A percentile compares a stretch with the other conserved stretches of the same genome.
Conservation (phyloP, 2,113 vertebrate genomes). For the Ceuthmochares aereus region DNA sequence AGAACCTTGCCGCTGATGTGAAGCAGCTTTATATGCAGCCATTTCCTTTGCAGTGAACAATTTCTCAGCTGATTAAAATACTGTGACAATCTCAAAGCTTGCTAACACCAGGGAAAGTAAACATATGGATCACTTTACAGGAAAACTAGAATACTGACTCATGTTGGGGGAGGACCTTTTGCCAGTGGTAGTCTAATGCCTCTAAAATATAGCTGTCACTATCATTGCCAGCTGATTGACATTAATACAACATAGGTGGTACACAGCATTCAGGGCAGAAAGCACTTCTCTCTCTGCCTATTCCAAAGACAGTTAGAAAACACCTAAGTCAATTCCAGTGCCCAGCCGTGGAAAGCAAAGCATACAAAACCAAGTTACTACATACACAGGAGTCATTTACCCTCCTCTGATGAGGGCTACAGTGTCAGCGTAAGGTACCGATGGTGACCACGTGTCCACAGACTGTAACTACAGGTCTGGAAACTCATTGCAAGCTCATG, state of each 20-base stretch:
- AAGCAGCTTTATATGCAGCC: background rate
- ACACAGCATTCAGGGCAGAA: background rate
- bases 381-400: background rate
- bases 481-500: background rate
- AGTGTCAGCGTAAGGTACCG: rapidly evolving
- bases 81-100: slow-evolving; percentile 4
- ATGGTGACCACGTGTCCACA: rapidly evolving
- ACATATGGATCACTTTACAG: slow-evolving; percentile 4
- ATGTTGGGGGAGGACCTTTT: background rate
- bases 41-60: background rate
- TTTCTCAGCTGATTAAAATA: slow-evolving; percentile 15
- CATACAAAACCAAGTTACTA: background rate
- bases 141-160: background rate
- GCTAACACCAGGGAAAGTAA: background rate
- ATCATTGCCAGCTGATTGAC: background rate
- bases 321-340: background rate
- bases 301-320: background rate
- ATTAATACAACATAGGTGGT: background rate
- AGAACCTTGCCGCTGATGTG: background rate
- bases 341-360: background rate
- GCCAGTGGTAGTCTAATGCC: background rate
- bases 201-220: background rate
- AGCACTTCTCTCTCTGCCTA: background rate
- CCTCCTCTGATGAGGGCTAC: background rate
- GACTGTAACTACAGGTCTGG: background rate